Base-by-base conservation (phyloP, 2,888 invertebrate genomes). In the Lepas anatifera region DNA sequence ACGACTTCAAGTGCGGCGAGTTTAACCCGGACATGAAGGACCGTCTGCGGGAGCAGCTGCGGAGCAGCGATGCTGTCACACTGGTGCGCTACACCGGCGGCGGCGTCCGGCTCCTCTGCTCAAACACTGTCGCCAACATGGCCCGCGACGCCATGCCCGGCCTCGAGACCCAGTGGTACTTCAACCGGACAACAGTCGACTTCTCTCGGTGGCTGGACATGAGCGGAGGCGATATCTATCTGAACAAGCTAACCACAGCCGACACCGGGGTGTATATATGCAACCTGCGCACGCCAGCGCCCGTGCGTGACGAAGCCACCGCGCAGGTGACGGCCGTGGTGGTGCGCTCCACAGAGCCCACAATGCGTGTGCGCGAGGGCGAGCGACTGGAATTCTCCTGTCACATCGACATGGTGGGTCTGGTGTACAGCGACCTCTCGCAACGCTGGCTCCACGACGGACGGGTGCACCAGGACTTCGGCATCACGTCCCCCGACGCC, bases 1-100 rank as follows among this genome's bases (percentile, higher is more conserved):
- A 66, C 39, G 66, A 66, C 39, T 66, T 39, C 66, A 66, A 66
- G 66, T 66, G 66, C 25, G 66, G 66, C 37, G 27, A 37, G 41
- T 66, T 66, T 39, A 66, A 41, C 39, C 66, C 66, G 37, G 66
- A 66, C 6, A 41, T 66, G 41, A 25, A 25, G 41, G 66, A 66
- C 39, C 37, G 41, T 3, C 39, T 66, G 39, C 39, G 39, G 7
- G 39, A 66, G 25, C 22, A 37, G 22, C 7, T 66, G 41, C 66
- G 66, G 25, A 13, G 10, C 4, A 3, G 39, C 7, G 66, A 66
- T 25, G n/a, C 66, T 25, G 66, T 66, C 13, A 66, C 39, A 1
- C 16, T 66, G 41, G 39, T 39, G 25, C 66, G 66, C 39, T 39
- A 39, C 39, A 18, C 27, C 16, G 66, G 66, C 39, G 37, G 39